Evolutionary conservation across 2,888 invertebrate species (phyloP).

Genomic region (Chrysolina haemoptera): DNA sequence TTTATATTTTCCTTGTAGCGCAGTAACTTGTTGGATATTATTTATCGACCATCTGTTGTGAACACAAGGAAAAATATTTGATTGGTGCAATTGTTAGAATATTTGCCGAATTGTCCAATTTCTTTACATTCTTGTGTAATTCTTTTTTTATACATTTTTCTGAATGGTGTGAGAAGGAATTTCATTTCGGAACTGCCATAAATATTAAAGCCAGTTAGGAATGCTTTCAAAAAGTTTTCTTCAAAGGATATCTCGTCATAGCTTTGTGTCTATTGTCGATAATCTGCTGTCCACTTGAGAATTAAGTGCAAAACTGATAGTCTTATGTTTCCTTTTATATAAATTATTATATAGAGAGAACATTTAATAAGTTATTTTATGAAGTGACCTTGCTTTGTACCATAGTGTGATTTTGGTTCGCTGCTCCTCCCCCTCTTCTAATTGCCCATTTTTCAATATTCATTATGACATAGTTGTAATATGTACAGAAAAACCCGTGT

Average conservation of each 20-base stretch:
- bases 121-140: neutral
- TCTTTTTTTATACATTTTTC: too few relatives aligned
- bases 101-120: neutral
- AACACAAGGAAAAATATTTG: neutral
- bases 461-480: conserved; percentile 58
- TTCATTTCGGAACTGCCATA: neutral
- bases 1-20: neutral
- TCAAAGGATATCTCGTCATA: neutral
- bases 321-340: conserved; percentile 66
- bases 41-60: neutral
- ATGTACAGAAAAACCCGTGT: conserved; percentile 62
- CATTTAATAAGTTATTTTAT: conserved; percentile 74
- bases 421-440: conserved; percentile 46
- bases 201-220: neutral
- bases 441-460: conserved; percentile 49
- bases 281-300: conserved; percentile 57
- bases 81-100: too few relatives aligned
- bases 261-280: conserved; percentile 37
- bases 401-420: conserved; percentile 69
- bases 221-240: neutral
- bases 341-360: conserved; percentile 68
- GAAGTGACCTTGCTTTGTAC: conserved; percentile 77
- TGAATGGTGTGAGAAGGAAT: neutral
- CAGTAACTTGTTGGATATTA: too few relatives aligned
- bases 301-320: conserved; percentile 62